phyloP scores from a whole-genome alignment of 2,113 vertebrate species.

The Tenebrosternarchus preto region DNA sequence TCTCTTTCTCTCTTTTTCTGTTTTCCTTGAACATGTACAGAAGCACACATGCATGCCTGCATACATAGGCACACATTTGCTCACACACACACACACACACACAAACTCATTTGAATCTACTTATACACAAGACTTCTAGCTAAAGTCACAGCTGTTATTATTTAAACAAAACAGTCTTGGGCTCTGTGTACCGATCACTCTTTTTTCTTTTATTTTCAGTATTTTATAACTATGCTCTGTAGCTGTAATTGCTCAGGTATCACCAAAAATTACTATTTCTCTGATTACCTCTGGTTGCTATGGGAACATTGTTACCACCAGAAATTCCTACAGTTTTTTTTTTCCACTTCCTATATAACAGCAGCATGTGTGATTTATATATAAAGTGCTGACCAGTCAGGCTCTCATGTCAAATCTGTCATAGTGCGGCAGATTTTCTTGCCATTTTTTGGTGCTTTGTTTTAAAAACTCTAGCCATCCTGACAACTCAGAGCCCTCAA shows the following conservation, averaged over 20 bases:
- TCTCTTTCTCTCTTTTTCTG: neutral
- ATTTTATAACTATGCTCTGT: neutral
- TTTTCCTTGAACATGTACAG: neutral
- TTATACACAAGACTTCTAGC: slow-evolving; percentile 51
- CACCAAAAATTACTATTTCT: slow-evolving; percentile 6
- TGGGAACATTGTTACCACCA: slow-evolving; percentile 41
- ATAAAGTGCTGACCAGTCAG: too few species aligned
- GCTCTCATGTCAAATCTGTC: too few species aligned
- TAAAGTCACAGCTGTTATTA: slow-evolving; percentile 56
- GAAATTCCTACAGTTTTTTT: neutral
- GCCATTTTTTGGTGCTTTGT: too few species aligned
- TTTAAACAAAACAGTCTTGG: slow-evolving; percentile 4
- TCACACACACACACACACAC: slow-evolving; percentile 14
- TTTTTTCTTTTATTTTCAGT: neutral
- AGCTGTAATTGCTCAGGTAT: slow-evolving; percentile 16
- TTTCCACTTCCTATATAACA: neutral
- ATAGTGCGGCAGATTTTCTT: too few species aligned
- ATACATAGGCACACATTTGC: neutral
- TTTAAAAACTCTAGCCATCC: too few species aligned
- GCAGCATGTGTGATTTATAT: too few species aligned
- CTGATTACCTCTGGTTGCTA: slow-evolving; percentile 43
- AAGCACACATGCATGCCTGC: neutral
- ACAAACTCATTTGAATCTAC: slow-evolving; percentile 20
- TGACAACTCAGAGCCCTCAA: too few species aligned
- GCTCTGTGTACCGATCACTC: slow-evolving; percentile 21